Percentiles rank a stretch among this genome's conserved stretches.
Evolutionary conservation across 2,888 invertebrate genomes (phyloP).

Genomic region (Drosophila neoperkinsi): DNA sequence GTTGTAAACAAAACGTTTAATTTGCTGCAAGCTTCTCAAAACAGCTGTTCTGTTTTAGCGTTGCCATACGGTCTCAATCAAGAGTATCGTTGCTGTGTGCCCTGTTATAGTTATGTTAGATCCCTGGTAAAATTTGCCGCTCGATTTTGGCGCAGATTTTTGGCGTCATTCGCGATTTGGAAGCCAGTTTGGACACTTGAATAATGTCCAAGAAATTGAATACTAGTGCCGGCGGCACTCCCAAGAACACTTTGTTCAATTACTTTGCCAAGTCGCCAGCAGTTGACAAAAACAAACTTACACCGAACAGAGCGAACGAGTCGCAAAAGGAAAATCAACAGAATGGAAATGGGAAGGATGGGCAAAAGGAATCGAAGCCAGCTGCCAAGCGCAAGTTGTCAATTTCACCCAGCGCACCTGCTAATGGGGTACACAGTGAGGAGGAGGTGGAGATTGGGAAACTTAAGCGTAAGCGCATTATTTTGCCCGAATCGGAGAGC

Average conservation of each 20-base stretch:
- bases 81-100: background rate
- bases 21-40: constrained; percentile 2
- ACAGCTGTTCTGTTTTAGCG: constrained; percentile 26
- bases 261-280: constrained; percentile 89
- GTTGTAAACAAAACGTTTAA: constrained; percentile 49
- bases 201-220: constrained; percentile 82
- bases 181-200: background rate
- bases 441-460: constrained; percentile 84
- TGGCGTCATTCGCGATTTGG: constrained; percentile 52
- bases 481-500: constrained; percentile 71
- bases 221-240: constrained; percentile 75
- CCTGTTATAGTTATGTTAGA: constrained; percentile 4
- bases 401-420: constrained; percentile 8
- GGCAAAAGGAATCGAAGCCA: constrained; percentile 39
- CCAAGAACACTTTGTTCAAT: constrained; percentile 88
- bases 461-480: constrained; percentile 79
- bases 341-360: constrained; percentile 14
- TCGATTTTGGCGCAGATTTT: constrained; percentile 66
- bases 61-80: constrained; percentile 16
- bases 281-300: constrained; percentile 71
- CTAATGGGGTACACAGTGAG: constrained; percentile 28
- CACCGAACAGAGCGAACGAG: constrained; percentile 40
- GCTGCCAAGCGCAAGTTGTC: constrained; percentile 68
- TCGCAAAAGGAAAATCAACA: constrained; percentile 45
- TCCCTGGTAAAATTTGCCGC: constrained; percentile 20